Evolutionary conservation across 2,888 invertebrate genomes (phyloP).

Genomic region (Cantharis flavilabris): DNA sequence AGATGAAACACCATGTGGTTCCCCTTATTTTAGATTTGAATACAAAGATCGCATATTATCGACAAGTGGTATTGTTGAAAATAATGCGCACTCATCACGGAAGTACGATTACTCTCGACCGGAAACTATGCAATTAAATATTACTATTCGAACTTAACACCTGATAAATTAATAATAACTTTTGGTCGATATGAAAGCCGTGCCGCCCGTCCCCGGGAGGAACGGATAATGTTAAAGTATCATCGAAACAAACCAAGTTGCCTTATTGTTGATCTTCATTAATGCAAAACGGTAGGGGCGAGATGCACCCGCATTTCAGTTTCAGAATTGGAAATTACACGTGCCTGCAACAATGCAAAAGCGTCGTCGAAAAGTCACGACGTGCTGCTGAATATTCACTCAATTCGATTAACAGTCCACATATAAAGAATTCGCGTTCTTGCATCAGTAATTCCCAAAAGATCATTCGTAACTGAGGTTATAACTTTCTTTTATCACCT

Average conservation of each 20-base stretch:
- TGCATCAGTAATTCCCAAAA: conserved; percentile 2
- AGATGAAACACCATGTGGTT: conserved; percentile 51
- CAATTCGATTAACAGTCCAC: conserved; percentile 37
- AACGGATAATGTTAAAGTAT: conserved; percentile 36
- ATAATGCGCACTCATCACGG: conserved; percentile 49
- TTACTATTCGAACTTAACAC: conserved; percentile 48
- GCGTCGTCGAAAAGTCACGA: conserved; percentile 33
- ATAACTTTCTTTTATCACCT: not conserved
- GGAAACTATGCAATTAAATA: conserved; percentile 50
- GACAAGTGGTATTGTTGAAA: conserved; percentile 50
- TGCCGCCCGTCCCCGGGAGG: not conserved
- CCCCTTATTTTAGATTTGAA: conserved; percentile 40
- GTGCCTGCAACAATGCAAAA: conserved; percentile 35
- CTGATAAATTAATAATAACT: conserved; percentile 50
- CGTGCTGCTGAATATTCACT: conserved; percentile 37
- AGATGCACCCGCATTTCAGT: conserved; percentile 33
- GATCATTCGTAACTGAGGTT: not conserved
- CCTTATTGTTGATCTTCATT: conserved; percentile 26
- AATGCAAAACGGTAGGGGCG: conserved; percentile 21
- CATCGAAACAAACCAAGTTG: conserved; percentile 34
- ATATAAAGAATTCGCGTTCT: conserved; percentile 19
- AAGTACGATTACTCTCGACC: conserved; percentile 45
- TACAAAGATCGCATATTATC: conserved; percentile 46
- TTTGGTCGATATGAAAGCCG: not conserved
- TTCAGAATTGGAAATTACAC: conserved; percentile 35